Evolutionary conservation across 2,888 invertebrate genomes (phyloP), one percentile per base, ranked within the genome.

Genomic region (Patella pellucida): DNA sequence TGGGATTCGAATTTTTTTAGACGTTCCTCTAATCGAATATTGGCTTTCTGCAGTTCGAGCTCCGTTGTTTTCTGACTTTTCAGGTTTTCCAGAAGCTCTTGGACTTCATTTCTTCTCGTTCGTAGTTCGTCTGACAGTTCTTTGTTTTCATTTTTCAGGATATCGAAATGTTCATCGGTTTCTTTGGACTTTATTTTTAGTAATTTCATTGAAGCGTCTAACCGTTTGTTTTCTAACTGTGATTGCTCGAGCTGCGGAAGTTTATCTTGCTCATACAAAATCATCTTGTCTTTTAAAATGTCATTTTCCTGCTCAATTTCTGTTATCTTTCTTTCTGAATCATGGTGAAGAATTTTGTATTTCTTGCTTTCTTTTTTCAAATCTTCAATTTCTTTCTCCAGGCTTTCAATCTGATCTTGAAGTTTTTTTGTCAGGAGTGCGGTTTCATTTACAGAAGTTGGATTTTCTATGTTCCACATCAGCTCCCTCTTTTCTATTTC

Each of bases 401-500:
- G 50, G 11, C 31, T 52, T 51, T 69, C 56, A 52, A 74, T 69
- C 69, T 74, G 69, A 19, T 54, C n/a, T 50, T 74, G 74, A 15
- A 74, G 52, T 15, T 74, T 62, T 14, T 62, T 19, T 11, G 62
- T 62, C 62, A 62, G 14, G 19, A 14, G 19, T 23, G 62, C 12
- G 23, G 23, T 23, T 23, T 62, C 19, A 23, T 9, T 62, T 11
- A 62, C 62, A 62, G 19, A 12, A 19, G 62, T 12, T 23, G 62
- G 62, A 62, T 62, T 62, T 23, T 87, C 87, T 15, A 85, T 77
- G 52, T 76, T 81, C 41, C 77, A 73, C 72, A 84, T 76, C 2
- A 85, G 69, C 3, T 76, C 78, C 73, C 76, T 83, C 72, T 85
- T 86, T 78, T 86, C 86, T 15, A 80, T 69, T 15, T 85, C 83